Base-by-base conservation (phyloP, 2,888 invertebrate species). In the Troilus luridus region DNA sequence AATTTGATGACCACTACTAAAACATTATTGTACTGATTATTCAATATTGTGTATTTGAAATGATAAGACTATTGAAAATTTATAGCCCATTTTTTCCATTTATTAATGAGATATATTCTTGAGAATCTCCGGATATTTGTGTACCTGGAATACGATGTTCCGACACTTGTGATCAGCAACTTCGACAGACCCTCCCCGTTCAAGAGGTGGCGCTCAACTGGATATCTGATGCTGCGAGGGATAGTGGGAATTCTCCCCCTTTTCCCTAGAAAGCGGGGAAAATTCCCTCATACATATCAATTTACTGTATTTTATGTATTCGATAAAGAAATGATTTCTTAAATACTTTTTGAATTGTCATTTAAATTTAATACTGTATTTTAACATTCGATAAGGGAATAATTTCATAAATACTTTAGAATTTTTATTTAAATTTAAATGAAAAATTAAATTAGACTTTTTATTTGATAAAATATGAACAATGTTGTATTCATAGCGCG, bases 91-190 rank as follows among this genome's bases (percentile, higher is more conserved):
- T 77, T 41, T 77, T 41, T 41, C 41, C 27, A 41, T 77, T 41
- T 19, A 27, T 77, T 17, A 77, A 17, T 24, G 27, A 41, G 41
- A 21, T 77, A 77, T 72, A 41, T 8, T 77, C 9, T 77, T 77
- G 72, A 41, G n/a, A 56, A 85, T 85, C 56, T 85, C 14, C 85
- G 56, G 56, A 85, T 54, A 85, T 58, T 85, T 85, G 6, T 85
- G 85, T 85, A 85, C 85, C 85, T 85, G 85, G 56, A 85, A n/a
- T 85, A 56, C 85, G 85, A 85, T 85, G 85, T 85, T 85, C 56
- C 85, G 85, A 85, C n/a, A 54, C 56, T 56, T n/a, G 56, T 12
- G 85, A 85, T 11, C 56, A 85, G 85, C 56, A n/a, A 85, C 85
- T n/a, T 17, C 85, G 58, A 85, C 85, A 85, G 85, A 85, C 19